These are phyloP conservation scores for Phyllostomus hastatus DNA, from an alignment of 2,113 vertebrate genomes.

Conservation along the genomic window DNA sequence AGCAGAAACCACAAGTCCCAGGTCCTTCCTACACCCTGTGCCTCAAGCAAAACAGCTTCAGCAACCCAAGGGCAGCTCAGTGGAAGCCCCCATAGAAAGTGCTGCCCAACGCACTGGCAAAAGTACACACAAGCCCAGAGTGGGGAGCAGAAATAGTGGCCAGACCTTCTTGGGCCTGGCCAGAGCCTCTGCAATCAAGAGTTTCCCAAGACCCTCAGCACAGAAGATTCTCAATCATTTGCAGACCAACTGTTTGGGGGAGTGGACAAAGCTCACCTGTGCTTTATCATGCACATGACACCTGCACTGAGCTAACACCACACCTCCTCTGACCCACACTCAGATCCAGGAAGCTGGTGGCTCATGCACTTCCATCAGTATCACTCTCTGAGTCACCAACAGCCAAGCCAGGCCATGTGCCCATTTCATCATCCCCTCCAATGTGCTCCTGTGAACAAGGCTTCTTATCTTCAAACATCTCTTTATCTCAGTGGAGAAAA, in stretches of 20 bases:
- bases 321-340: no score
- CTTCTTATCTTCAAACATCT: neutral
- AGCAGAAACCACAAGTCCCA: neutral
- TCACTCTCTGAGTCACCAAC: neutral
- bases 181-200: no score
- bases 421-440: rapidly evolving
- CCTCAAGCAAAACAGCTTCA: neutral
- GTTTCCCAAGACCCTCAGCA: neutral
- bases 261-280: no score
- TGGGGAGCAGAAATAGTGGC: rapidly evolving
- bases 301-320: neutral
- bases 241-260: no score
- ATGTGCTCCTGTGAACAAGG: neutral
- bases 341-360: neutral
- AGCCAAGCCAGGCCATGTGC: rapidly evolving
- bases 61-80: neutral
- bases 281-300: neutral
- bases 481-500: neutral
- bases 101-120: neutral
- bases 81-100: neutral
- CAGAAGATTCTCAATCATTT: neutral
- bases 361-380: neutral
- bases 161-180: neutral
- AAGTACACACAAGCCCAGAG: neutral
- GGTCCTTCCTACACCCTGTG: neutral